A percentile compares a stretch with the other conserved stretches of the same genome.
Conservation (phyloP, 30 jellyfish, hydroid and myxozoan genomes). For the Chrysaora quinquecirrha region DNA sequence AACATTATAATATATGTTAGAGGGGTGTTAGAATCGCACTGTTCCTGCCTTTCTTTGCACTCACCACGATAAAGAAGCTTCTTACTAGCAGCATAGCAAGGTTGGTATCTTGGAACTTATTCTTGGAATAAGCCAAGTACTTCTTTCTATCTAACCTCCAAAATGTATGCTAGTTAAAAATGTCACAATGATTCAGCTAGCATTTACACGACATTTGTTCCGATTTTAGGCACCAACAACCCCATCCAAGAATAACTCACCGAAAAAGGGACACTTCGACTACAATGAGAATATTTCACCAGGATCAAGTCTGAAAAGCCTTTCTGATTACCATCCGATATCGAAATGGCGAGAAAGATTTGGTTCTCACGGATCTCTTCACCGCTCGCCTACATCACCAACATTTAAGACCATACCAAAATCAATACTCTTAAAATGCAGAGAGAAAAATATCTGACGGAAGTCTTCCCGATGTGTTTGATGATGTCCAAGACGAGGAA, state of each 20-base stretch:
- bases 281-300: conserved; percentile 11
- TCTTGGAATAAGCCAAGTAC: too few species aligned
- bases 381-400: conserved; percentile 14
- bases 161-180: too few species aligned
- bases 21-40: too few species aligned
- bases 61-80: too few species aligned
- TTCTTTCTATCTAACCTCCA: too few species aligned
- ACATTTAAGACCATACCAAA: conserved; percentile 25
- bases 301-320: not conserved
- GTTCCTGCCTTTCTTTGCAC: too few species aligned
- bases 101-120: too few species aligned
- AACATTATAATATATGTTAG: too few species aligned
- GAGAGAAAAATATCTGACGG: conserved; percentile 9
- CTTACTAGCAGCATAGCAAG: too few species aligned
- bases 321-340: conserved; percentile 14
- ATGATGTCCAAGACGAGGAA: not conserved
- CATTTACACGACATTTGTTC: too few species aligned
- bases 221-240: conserved; percentile 14
- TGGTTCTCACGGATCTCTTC: conserved; percentile 3
- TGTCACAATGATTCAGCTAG: too few species aligned
- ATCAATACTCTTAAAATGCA: conserved; percentile 37
- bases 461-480: conserved; percentile 20
- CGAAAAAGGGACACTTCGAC: not conserved
- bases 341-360: conserved; percentile 33
- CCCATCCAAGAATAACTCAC: not conserved